These are phyloP conservation scores for Reinhardtius hippoglossoides DNA, from an alignment of 2,113 vertebrate species.

Conservation along the genomic window DNA sequence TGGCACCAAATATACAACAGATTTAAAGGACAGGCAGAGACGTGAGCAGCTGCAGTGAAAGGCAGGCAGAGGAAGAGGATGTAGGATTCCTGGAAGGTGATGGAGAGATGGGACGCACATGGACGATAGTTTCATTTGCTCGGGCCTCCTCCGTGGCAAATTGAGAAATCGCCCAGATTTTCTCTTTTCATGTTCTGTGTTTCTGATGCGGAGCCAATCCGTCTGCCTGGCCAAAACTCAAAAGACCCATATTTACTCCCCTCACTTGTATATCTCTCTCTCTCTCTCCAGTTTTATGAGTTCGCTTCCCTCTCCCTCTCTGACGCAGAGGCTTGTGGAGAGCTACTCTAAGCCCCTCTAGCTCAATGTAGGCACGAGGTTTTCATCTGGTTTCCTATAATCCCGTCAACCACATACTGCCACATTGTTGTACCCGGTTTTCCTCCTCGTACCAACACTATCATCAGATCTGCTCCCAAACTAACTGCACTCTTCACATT, in stretches of 20 bases:
- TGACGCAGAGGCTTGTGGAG: conserved; percentile 46
- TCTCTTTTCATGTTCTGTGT: conserved; percentile 65
- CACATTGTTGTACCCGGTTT: neutral
- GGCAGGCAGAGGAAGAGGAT: conserved; percentile 34
- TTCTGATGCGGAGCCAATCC: conserved; percentile 70
- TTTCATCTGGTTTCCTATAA: conserved; percentile 40
- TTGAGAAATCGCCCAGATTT: conserved; percentile 68
- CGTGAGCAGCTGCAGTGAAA: conserved; percentile 26
- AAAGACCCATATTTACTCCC: conserved; percentile 64
- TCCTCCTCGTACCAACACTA: neutral
- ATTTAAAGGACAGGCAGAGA: conserved; percentile 22
- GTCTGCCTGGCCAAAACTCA: conserved; percentile 66
- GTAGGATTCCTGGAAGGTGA: conserved; percentile 40
- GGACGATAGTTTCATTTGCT: conserved; percentile 65
- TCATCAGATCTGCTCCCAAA: conserved; percentile 12
- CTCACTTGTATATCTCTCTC: conserved; percentile 19
- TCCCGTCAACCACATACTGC: conserved; percentile 20
- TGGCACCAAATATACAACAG: conserved; percentile 7
- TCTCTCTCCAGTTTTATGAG: conserved; percentile 17
- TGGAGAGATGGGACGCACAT: conserved; percentile 20
- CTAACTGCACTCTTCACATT: neutral
- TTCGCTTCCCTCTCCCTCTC: conserved; percentile 28
- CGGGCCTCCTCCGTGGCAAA: conserved; percentile 60
- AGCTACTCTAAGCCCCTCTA: conserved; percentile 45
- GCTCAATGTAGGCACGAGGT: conserved; percentile 17